Base-by-base conservation (phyloP, 2,888 invertebrate species). In the Trissolcus brochymenae region DNA sequence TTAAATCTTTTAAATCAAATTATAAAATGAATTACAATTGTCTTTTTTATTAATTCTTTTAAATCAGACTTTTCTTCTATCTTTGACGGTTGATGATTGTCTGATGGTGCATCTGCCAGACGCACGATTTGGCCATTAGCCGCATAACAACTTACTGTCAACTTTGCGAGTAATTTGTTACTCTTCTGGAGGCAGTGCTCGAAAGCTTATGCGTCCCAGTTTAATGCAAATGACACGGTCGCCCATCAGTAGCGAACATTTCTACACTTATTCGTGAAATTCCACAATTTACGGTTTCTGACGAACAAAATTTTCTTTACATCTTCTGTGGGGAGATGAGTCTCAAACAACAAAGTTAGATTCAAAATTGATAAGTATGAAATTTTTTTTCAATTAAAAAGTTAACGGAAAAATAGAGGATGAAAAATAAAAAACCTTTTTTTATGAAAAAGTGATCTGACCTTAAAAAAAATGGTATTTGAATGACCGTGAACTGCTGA, bases 141-240 rank as follows among this genome's bases (percentile, higher is more conserved):
- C 50, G 73, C 51, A 56, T 79, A 72, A 64, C 57, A 76, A 71
- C 70, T 79, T 77, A 62, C 46, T 43, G 55, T 68, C 71, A 76
- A 78, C 74, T 72, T 73, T 29, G 65, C 73, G 13, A 76, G 76
- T 66, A 78, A 78, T 60, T 76, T 71, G 71, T 66, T 71, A 54
- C 50, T n/a, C 49, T 72, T 53, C 60, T 46, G 66, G 6, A 43
- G 11, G 54, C 64, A 67, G 40, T 59, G 41, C 61, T 46, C 53
- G 29, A 40, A 29, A 64, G 67, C 62, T 76, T 76, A 72, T 54
- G 62, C 54, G 19, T 61, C 29, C 62, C 66, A 76, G 67, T 41
- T 72, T 76, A 67, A 76, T 72, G 67, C 54, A 64, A 66, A 62
- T 76, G 67, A 76, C 72, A 72, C 62, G 70, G 67, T 72, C 72